Evolutionary conservation across 1,140 invertebrate species (phyloP).

Genomic region (Himalopsyche phryganea): DNA sequence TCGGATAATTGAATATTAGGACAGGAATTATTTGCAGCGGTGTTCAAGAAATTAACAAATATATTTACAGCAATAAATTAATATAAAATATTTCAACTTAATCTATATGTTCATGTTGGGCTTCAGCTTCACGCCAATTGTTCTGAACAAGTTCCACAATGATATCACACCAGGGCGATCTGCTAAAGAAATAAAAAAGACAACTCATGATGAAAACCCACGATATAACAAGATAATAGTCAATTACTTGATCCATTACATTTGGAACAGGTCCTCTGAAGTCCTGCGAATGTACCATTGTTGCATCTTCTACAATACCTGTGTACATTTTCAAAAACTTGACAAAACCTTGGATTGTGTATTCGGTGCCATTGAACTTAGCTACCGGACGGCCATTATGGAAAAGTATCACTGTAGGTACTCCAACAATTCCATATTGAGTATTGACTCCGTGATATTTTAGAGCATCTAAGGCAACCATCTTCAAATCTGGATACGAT

Average conservation of each 20-base stretch:
- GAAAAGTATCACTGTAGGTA: conserved; percentile 88
- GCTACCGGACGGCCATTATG: conserved; percentile 86
- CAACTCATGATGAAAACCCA: conserved; percentile 85
- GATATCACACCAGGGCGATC: conserved; percentile 74
- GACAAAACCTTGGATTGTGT: conserved; percentile 74
- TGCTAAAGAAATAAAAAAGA: conserved; percentile 70
- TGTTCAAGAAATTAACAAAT: no score
- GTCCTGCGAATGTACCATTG: conserved; percentile 72
- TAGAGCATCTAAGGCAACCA: conserved; percentile 87
- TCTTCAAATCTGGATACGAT: conserved; percentile 82
- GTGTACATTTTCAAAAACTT: conserved; percentile 81
- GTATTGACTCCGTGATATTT: conserved; percentile 84
- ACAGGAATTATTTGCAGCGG: no score
- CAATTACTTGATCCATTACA: conserved; percentile 66
- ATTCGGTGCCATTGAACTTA: conserved; percentile 82
- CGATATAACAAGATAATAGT: conserved; percentile 77
- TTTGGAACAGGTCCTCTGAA: conserved; percentile 76
- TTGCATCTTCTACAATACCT: conserved; percentile 58
- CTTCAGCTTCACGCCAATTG: conserved; percentile 87
- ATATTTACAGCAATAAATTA: no score
- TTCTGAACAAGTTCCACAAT: conserved; percentile 81
- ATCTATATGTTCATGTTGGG: conserved; percentile 81
- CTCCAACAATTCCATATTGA: conserved; percentile 89
- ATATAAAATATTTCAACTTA: conserved; percentile 18
- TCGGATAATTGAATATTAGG: no score